Evolutionary conservation across 2,888 invertebrate species (phyloP), one percentile per base, ranked within the genome.

Genomic region (Odontothrips loti): DNA sequence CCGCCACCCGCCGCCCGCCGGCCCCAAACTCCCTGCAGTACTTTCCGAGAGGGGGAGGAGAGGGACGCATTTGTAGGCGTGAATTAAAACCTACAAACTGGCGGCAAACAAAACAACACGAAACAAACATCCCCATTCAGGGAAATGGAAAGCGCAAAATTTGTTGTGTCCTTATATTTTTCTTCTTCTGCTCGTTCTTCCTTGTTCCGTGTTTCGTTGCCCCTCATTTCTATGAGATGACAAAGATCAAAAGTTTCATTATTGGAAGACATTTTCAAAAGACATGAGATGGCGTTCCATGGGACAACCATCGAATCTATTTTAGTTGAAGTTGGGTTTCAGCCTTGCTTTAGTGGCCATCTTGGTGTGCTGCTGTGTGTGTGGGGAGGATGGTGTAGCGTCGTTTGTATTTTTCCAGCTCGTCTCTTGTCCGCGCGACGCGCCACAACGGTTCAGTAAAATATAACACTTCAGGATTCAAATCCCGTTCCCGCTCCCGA

Each of bases 401-500:
- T 43, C 34, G 34, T 43, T 43, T 43, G 2, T 43, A 4, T 43
- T 43, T 43, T 43, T 43, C 6, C 34, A 20, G 63, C 68, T 23
- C 23, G 9, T 23, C 68, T 0, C 68, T 6, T 23, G 68, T 20
- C 68, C 11, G 9, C 68, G 11, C 68, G 68, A n/a, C 68, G 23
- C 68, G 23, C 68, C 23, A 10, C 63, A 23, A 23, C 23, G 68
- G 68, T 75, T 27, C 68, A 27, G 68, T 27, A 27, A 27, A 75
- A 75, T 75, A 75, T 75, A 75, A 75, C 68, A 75, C 68, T 75
- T 75, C 68, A 75, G 23, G 68, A 75, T 75, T 75, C 68, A 75
- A 75, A 75, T 75, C 68, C 68, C 27, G 68, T 9, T 43, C 23
- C 23, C 27, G 68, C 27, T 75, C 68, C 68, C 68, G 10, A 12